These are phyloP conservation scores for Pollachius pollachius DNA, from an alignment of 2,113 vertebrate species.

Conservation along the genomic window DNA sequence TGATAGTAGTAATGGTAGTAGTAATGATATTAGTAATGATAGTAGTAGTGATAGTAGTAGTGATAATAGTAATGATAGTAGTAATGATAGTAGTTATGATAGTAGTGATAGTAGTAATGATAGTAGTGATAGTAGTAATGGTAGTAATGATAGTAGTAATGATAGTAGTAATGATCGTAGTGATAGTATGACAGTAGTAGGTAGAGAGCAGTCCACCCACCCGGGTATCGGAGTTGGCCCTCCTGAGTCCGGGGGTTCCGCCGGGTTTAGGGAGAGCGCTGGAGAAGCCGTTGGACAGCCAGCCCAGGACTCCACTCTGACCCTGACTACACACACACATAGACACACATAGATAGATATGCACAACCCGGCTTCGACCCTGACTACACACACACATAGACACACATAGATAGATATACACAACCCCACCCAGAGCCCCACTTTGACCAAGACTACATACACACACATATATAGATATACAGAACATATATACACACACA, in stretches of 20 bases:
- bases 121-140: too few relatives aligned
- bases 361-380: neutral
- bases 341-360: neutral
- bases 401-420: neutral
- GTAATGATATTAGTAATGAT: too few relatives aligned
- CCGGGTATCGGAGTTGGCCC: constrained; percentile 42
- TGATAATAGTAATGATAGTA: too few relatives aligned
- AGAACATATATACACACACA: neutral
- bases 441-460: neutral
- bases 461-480: neutral
- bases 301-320: constrained; percentile 67
- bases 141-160: too few relatives aligned
- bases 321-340: constrained; percentile 41
- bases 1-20: too few relatives aligned
- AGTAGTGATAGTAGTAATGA: too few relatives aligned
- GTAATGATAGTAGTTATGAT: too few relatives aligned
- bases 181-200: neutral
- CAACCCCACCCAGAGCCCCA: too few relatives aligned
- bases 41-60: too few relatives aligned
- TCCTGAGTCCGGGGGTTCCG: constrained; percentile 38
- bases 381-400: neutral
- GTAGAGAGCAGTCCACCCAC: constrained; percentile 30
- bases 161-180: neutral
- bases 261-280: constrained; percentile 68
- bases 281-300: constrained; percentile 73